Evolutionary conservation across 2,113 vertebrate genomes (phyloP), one percentile per base, ranked within the genome.

Genomic region (Hipposideros armiger): DNA sequence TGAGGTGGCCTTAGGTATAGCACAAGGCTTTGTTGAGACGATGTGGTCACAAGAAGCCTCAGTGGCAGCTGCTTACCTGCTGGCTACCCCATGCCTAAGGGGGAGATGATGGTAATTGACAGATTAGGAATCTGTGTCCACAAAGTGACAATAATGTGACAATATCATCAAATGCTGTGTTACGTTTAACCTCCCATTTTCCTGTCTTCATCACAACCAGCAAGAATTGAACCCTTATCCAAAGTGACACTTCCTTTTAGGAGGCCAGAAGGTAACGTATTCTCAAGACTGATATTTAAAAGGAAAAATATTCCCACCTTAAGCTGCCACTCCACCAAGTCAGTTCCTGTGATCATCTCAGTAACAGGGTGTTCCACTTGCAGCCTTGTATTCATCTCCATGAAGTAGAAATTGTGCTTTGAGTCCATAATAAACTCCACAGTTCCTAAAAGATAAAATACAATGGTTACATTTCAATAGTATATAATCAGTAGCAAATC

Each of bases 351-450:
- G 98, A 99, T 98, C 99, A 99, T 99, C 98, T 99, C 99, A 1
- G 99, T 99, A 67, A 99, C 99, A 0, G 99, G 99, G 87, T 99
- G 99, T 87, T 99, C 99, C 90, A 99, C 99, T 97, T 99, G 99
- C 93, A 99, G 99, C 84, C 99, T 99, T 30, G 99, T 99, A 97
- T 99, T 99, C 99, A 99, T 99, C 97, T 99, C 99, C 99, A 99
- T 99, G 98, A 99, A 99, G 98, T 99, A 99, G 97, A 99, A 99
- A 96, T 99, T 99, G 91, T 99, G 99, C 87, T 99, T 97, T 3
- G 99, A 98, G n/a, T 99, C 99, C 99, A 99, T 99, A 93, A 99
- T 99, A 87, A 99, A 99, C 98, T 99, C 99, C 14, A 99, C 99
- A 0, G 99, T 99, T 90, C 99, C 99, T 99, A 95, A 94, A 97